Evolutionary conservation across 64 coral and sea anemone species (phyloP), one percentile per base, ranked within the genome.

Genomic region (Pachyseris speciosa): DNA sequence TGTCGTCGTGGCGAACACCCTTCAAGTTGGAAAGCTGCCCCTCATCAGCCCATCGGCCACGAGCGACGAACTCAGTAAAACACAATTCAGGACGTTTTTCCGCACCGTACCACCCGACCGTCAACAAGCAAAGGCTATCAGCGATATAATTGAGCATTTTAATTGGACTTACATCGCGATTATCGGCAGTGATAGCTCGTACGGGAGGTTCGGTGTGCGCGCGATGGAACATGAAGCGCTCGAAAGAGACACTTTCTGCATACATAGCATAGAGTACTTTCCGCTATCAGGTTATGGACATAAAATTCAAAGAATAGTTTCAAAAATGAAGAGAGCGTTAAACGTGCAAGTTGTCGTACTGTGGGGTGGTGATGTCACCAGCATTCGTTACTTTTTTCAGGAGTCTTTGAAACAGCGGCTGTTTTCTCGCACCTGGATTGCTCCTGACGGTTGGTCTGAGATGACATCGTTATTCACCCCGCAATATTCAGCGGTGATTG

Each of bases 401-500:
- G 94, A 92, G 50, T 84, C 76, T 1, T 47, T 60, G 0, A 19
- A 19, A 2, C 89, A 88, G 41, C 39, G 37, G 16, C n/a, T 96
- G 29, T 19, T 15, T 9, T 89, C 74, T 26, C 45, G 71, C 12
- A 96, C 94, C 52, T 96, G 89, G 89, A n/a, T 96, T 37, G 89
- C 83, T 30, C 84, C 89, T 10, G 89, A 96, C 20, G 94, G 94
- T 12, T 95, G 94, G 94, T 95, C 94, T 40, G 94, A 95, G 36
- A 72, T 88, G 48, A 75, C 20, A 0, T 83, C 80, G 68, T 49
- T 95, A 24, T 91, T 87, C 44, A 86, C 55, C 45, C 49, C 51
- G 2, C 29, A 91, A 6, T 95, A 91, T 80, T 19, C 91, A 15
- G 78, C 80, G 1, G 45, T 86, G 7, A 91, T 91, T 30, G 81